Evolutionary conservation across 1,140 invertebrate genomes (phyloP), one percentile per base, ranked within the genome.

Genomic region (Heliothis virescens): DNA sequence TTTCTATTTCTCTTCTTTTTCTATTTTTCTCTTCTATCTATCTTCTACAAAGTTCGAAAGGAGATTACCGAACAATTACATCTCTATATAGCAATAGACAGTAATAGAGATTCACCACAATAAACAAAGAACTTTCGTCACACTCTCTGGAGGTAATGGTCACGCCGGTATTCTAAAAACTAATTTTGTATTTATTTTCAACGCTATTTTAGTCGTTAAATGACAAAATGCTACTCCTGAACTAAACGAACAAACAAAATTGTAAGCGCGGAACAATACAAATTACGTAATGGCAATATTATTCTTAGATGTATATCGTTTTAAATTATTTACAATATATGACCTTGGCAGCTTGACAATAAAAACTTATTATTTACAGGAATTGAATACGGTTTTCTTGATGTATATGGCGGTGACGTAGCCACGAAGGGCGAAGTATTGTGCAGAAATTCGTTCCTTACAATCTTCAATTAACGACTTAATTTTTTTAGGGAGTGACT

Each of bases 101-200:
- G 63, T 53, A 59, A 69, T 69, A 69, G 75, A 67, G 52, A 78
- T 69, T 78, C 34, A 67, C n/a, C 34, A 67, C 50, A 12, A 67
- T 48, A 63, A 78, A 78, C 75, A 78, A 78, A 69, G 75, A 59
- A 57, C 16, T 78, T 69, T 15, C 62, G 75, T 78, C 63, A 78
- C 63, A 78, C 75, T 78, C 62, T 78, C 75, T 78, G 75, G 41
- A 69, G 13, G 47, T 41, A 69, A 60, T 34, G 47, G 26, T 48
- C 16, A 65, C 60, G 15, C 21, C 15, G 15, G 21, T 60, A 69
- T 76, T 76, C 55, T 34, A 67, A 69, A 78, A 55, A 53, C 34
- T 50, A 65, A 57, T 53, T 57, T 47, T 47, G 63, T 67, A 52
- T 78, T 69, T 78, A 67, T 69, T 69, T 57, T 21, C 52, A 16